A percentile compares a stretch with the other conserved stretches of the same genome.
Conservation (phyloP, 2,888 invertebrate genomes). For the Epistrophe grossulariae region DNA sequence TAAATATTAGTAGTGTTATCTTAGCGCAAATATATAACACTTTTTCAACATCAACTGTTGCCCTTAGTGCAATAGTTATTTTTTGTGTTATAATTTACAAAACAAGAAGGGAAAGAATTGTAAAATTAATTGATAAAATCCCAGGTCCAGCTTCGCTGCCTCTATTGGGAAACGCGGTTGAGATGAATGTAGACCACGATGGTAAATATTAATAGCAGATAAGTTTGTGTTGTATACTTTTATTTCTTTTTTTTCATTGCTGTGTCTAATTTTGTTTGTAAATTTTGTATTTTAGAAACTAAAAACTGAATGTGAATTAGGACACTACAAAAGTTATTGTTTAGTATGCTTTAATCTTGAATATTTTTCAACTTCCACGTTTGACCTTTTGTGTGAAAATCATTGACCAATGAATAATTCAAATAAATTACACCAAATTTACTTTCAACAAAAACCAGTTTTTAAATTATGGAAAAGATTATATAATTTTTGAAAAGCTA, state of each 20-base stretch:
- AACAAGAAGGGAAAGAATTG: slow-evolving; percentile 82
- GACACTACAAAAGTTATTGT: not conserved
- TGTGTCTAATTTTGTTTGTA: not conserved
- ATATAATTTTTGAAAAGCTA: not conserved
- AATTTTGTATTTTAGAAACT: not conserved
- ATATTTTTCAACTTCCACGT: not conserved
- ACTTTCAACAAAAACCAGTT: not conserved
- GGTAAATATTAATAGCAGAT: slow-evolving; percentile 81
- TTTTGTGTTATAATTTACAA: slow-evolving; percentile 81
- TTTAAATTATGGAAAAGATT: not conserved
- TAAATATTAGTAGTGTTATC: slow-evolving; percentile 82
- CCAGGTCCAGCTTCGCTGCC: slow-evolving; percentile 86
- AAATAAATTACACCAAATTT: not conserved
- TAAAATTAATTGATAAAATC: slow-evolving; percentile 85
- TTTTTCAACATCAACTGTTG: slow-evolving; percentile 82
- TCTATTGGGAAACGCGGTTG: slow-evolving; percentile 86
- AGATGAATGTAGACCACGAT: slow-evolving; percentile 86
- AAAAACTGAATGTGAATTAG: not conserved
- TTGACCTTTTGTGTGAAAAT: not conserved
- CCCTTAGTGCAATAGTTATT: slow-evolving; percentile 78
- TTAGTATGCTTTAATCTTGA: not conserved
- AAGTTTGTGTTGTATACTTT: not conserved
- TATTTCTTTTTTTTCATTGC: not conserved
- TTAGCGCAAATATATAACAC: slow-evolving; percentile 80
- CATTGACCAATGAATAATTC: not conserved